Conservation (phyloP, 2,113 vertebrate species). For the Hipposideros armiger region DNA sequence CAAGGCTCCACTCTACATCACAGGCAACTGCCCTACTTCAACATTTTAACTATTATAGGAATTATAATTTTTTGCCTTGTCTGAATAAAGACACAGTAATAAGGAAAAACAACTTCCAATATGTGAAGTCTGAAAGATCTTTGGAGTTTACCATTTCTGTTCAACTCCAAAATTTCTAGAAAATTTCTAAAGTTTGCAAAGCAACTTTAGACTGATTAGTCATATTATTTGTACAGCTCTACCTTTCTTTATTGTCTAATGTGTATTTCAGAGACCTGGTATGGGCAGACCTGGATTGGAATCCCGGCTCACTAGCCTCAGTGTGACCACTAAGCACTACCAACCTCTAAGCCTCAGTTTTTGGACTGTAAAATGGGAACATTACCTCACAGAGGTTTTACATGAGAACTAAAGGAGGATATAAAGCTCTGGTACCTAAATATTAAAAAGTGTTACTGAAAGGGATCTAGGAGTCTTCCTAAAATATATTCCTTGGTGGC, state of each 20-base stretch:
- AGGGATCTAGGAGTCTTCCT: neutral
- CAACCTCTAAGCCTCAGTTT: neutral
- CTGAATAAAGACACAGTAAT: neutral
- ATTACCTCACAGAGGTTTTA: neutral
- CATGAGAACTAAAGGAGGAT: neutral
- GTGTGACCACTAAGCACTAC: neutral
- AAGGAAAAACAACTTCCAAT: neutral
- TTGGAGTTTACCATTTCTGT: neutral
- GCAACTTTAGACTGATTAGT: neutral
- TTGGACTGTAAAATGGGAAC: neutral
- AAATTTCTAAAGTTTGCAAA: conserved; percentile 31
- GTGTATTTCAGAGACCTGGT: neutral
- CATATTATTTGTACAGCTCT: neutral
- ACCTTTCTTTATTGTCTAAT: neutral
- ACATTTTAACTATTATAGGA: neutral
- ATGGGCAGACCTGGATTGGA: neutral
- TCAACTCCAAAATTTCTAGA: neutral
- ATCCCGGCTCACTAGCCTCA: neutral
- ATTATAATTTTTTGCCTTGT: neutral
- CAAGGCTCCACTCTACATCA: neutral
- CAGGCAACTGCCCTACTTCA: neutral
- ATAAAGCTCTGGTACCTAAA: neutral
- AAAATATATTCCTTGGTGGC: neutral
- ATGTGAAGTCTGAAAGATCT: neutral
- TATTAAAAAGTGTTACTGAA: neutral